Evolutionary conservation across 2,888 invertebrate species (phyloP), one percentile per base, ranked within the genome.

Genomic region (Biston stratarius): DNA sequence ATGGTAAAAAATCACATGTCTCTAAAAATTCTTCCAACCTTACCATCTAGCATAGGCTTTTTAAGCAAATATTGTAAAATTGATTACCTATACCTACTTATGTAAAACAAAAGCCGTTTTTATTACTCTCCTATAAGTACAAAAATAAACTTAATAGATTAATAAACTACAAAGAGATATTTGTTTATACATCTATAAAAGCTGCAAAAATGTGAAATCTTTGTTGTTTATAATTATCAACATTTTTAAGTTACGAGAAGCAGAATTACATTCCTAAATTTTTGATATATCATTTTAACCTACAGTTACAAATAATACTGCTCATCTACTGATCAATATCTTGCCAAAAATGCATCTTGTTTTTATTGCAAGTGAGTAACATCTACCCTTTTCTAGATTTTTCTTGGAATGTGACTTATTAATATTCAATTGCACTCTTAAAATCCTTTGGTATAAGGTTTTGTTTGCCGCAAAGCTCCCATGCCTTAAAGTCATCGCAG

Each of bases 401-500:
- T 74, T 66, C 70, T 67, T 77, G 88, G 88, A 88, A 88, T 88
- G 88, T 84, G 67, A 70, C 64, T 47, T 36, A 42, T 89, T 83
- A 94, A 84, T 92, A 94, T 74, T 94, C 92, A 76, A 93, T 92
- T 80, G 91, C 88, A 83, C 82, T 89, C 74, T 89, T 91, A 69
- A 94, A 94, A 72, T 91, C 91, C 75, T 93, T 91, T 75, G 94
- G 92, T 81, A 89, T 64, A 74, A 92, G 90, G 67, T 86, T 84
- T 61, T 88, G 86, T 79, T 90, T 92, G 52, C 92, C 89, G 74
- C 91, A 88, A 1, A 92, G 79, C 70, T 90, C 91, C 94, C 94
- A 94, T 52, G 94, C 94, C 73, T 92, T 92, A 72, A 90, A 92
- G 70, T 94, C 94, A 77, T 92, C 93, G 71, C 89, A 86, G 33